A percentile compares a stretch with the other conserved stretches of the same genome.
phyloP scores from a whole-genome alignment of 2,888 invertebrate genomes.

The Strigamia transsilvanica region DNA sequence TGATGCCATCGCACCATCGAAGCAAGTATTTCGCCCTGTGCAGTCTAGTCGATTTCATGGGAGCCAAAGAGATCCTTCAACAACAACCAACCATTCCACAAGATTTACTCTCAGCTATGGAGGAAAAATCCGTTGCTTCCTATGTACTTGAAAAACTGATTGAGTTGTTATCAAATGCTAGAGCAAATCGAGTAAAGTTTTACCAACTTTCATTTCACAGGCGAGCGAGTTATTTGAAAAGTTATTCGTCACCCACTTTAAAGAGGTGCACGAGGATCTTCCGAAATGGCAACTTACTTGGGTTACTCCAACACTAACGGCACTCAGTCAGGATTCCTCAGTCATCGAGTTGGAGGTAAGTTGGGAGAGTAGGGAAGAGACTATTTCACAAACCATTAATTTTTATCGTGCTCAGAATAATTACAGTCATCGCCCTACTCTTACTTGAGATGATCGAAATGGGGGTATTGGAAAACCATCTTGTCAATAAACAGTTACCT shows the following conservation, averaged over 20 bases:
- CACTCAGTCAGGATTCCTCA: slow-evolving; percentile 59
- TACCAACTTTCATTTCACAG: slow-evolving; percentile 60
- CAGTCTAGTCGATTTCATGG: slow-evolving; percentile 60
- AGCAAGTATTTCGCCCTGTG: slow-evolving; percentile 63
- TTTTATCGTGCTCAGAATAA: slow-evolving; percentile 22
- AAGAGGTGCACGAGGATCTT: slow-evolving; percentile 59
- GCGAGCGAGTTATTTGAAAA: slow-evolving; percentile 69
- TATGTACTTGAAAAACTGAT: slow-evolving; percentile 62
- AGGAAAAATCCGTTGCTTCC: slow-evolving; percentile 64
- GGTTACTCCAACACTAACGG: slow-evolving; percentile 61
- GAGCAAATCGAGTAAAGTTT: background rate
- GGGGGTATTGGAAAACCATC: slow-evolving; percentile 38
- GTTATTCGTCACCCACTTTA: slow-evolving; percentile 67
- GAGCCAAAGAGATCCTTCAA: slow-evolving; percentile 63
- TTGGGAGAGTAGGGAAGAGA: background rate
- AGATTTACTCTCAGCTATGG: slow-evolving; percentile 63
- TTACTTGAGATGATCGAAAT: slow-evolving; percentile 8
- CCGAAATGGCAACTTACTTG: slow-evolving; percentile 60
- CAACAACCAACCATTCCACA: slow-evolving; percentile 63
- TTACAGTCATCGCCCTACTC: slow-evolving; percentile 22
- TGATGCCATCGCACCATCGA: slow-evolving; percentile 61
- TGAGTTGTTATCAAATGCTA: background rate
- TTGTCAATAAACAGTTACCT: slow-evolving; percentile 31
- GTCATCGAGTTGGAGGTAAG: slow-evolving; percentile 54
- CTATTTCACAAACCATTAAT: slow-evolving; percentile 32